Conservation (phyloP, 2,113 vertebrate species). For the Stigmatopora argus region DNA sequence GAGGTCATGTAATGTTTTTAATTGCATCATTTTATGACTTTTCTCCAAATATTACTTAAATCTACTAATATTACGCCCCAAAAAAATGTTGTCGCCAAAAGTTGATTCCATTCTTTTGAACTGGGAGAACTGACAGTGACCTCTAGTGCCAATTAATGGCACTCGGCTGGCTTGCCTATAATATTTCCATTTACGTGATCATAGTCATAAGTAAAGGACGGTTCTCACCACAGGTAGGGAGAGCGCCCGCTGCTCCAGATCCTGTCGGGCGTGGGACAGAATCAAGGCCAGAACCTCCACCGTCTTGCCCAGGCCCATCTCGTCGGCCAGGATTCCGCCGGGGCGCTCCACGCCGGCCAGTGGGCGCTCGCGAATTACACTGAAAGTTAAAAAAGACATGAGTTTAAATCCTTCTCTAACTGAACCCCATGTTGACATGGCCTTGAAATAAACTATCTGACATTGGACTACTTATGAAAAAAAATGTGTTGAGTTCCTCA, state of each 20-base stretch:
- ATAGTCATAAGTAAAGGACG: neutral
- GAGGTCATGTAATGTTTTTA: too few species aligned
- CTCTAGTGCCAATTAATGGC: too few species aligned
- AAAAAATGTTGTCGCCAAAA: too few species aligned
- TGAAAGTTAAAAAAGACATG: constrained; percentile 41
- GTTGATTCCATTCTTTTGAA: too few species aligned
- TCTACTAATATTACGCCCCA: too few species aligned
- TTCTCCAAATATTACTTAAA: too few species aligned
- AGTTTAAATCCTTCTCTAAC: too few species aligned
- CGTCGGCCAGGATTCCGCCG: constrained; percentile 95
- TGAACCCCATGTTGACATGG: too few species aligned
- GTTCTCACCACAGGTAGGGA: constrained; percentile 82
- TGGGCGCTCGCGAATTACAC: constrained; percentile 85
- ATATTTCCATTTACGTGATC: neutral
- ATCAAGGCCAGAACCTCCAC: constrained; percentile 96
- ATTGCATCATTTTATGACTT: too few species aligned
- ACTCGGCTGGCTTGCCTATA: too few species aligned
- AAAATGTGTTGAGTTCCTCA: constrained; percentile 55
- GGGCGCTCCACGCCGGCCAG: constrained; percentile 83
- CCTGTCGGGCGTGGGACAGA: constrained; percentile 80
- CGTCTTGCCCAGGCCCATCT: constrained; percentile 98
- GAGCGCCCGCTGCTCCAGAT: constrained; percentile 76
- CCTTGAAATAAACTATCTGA: neutral
- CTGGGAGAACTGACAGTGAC: too few species aligned
- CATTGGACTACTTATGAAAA: neutral